phyloP scores from a whole-genome alignment of 30 jellyfish, hydroid and myxozoan species.

The Haliclystus octoradiatus region DNA sequence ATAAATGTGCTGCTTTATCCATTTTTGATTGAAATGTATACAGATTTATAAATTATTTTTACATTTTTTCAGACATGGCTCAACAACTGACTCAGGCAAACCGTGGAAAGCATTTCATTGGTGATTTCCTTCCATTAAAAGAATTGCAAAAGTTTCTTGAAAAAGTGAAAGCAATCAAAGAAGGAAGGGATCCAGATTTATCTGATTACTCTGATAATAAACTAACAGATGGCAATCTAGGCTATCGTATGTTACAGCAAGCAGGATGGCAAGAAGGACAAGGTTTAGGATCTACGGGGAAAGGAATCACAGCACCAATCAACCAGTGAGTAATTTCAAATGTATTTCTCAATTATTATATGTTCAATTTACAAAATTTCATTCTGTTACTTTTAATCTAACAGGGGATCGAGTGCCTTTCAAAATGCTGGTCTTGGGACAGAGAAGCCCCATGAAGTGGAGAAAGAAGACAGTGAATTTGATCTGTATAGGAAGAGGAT shows the following conservation, averaged over 20 bases:
- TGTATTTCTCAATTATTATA: background rate
- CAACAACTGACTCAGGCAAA: conserved; percentile 37
- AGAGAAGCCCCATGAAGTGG: conserved; percentile 65
- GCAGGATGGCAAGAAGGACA: conserved; percentile 98
- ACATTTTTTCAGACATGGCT: conserved; percentile 50
- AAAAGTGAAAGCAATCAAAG: conserved; percentile 80
- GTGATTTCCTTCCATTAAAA: conserved; percentile 85
- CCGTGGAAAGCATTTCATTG: conserved; percentile 75
- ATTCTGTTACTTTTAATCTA: background rate
- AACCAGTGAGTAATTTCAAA: conserved; percentile 42
- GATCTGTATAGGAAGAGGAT: conserved; percentile 83
- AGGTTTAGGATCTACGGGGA: conserved; percentile 79
- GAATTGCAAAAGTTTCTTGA: conserved; percentile 78
- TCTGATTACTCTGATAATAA: conserved; percentile 80
- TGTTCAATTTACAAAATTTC: background rate
- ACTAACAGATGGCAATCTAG: conserved; percentile 70
- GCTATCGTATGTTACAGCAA: conserved; percentile 67
- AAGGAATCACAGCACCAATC: conserved; percentile 80
- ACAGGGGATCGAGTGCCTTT: conserved; percentile 73
- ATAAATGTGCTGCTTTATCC: no score
- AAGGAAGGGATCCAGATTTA: conserved; percentile 80
- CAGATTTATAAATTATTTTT: no score
- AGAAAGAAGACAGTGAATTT: conserved; percentile 69
- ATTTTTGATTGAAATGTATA: no score
- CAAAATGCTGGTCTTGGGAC: conserved; percentile 91